Percentiles rank a stretch among this genome's conserved stretches.
These are phyloP conservation scores for Ditula angustiorana DNA, from an alignment of 2,888 invertebrate species.

Conservation along the genomic window DNA sequence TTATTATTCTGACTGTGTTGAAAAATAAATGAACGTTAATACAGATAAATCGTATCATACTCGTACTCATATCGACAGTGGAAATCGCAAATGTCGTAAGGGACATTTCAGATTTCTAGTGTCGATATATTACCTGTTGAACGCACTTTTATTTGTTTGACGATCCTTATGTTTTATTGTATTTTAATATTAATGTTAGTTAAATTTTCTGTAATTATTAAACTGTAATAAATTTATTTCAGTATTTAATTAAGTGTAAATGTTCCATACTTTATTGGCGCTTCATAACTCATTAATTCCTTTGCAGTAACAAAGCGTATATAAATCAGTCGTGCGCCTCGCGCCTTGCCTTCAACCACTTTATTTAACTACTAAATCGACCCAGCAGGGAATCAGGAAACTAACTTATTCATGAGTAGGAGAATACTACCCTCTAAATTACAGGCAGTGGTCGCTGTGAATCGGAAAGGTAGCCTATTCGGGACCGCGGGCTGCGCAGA, in stretches of 20 bases:
- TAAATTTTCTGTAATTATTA: too few species aligned
- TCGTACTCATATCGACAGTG: too few species aligned
- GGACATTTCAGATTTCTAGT: too few species aligned
- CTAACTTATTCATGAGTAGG: constrained; percentile 82
- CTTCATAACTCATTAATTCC: background rate
- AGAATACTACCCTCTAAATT: constrained; percentile 75
- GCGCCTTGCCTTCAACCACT: constrained; percentile 36
- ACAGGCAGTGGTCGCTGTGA: constrained; percentile 75
- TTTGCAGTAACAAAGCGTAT: background rate
- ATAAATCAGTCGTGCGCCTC: constrained; percentile 18
- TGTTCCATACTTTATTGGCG: background rate
- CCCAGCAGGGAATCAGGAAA: constrained; percentile 58
- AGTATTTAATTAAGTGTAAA: background rate
- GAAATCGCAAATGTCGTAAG: too few species aligned
- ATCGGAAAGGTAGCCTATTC: constrained; percentile 77
- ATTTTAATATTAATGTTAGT: too few species aligned
- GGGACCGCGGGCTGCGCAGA: constrained; percentile 66
- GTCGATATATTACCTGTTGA: too few species aligned
- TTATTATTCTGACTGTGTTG: too few species aligned
- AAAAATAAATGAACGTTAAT: too few species aligned
- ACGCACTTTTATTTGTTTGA: too few species aligned
- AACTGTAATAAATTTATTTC: too few species aligned
- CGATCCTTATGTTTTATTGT: too few species aligned
- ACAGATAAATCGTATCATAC: too few species aligned
- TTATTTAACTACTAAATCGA: constrained; percentile 78